phyloP scores from a whole-genome alignment of 1,140 invertebrate genomes.

The Geopemphigus sp. region DNA sequence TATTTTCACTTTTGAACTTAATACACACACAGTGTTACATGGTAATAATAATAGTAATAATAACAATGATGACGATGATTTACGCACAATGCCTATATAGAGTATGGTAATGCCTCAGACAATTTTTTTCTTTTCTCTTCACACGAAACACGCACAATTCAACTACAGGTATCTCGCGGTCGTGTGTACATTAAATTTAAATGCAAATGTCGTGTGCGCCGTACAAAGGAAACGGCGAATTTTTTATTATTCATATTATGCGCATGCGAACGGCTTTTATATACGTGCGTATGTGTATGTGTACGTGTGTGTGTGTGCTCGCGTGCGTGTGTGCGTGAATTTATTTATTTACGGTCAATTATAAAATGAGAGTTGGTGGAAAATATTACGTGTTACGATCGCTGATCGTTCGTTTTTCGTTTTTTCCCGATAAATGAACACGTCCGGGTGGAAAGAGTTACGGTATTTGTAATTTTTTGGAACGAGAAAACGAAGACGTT shows the following conservation, averaged over 20 bases:
- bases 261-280: background rate
- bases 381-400: no score
- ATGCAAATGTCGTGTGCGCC: constrained; percentile 9
- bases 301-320: no score
- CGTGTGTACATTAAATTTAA: constrained; percentile 20
- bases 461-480: no score
- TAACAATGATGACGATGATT: background rate
- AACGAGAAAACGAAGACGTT: no score
- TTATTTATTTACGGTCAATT: constrained; percentile 14
- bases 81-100: background rate
- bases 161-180: background rate
- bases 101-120: constrained; percentile 21
- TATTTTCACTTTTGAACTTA: constrained; percentile 24
- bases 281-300: no score
- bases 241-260: background rate
- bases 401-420: no score
- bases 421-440: no score
- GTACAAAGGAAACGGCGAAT: background rate
- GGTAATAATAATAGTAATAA: background rate
- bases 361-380: background rate
- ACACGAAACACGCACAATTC: background rate
- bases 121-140: constrained; percentile 7
- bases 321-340: no score
- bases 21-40: background rate
- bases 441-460: no score